phyloP scores from a whole-genome alignment of 2,113 vertebrate species.

The Etheostoma cragini region DNA sequence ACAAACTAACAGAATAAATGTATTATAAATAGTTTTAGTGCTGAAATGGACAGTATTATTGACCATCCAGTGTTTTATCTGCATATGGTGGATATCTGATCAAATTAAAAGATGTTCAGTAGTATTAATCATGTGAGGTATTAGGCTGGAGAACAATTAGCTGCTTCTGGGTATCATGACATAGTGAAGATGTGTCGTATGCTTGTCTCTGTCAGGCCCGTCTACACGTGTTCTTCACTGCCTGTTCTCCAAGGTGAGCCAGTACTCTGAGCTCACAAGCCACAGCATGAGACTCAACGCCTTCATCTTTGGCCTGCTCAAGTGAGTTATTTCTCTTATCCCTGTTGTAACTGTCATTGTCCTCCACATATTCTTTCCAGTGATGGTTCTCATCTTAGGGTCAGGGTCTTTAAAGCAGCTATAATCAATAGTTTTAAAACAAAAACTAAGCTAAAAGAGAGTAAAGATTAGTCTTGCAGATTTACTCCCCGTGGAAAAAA shows the following conservation, averaged over 20 bases:
- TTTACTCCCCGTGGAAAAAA: no score
- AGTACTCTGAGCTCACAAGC: constrained; percentile 92
- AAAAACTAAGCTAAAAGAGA: no score
- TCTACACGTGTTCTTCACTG: constrained; percentile 93
- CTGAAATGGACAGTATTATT: no score
- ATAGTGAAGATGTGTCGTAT: not conserved
- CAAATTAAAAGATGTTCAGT: not conserved
- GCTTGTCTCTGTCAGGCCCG: constrained; percentile 83
- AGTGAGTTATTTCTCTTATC: constrained; percentile 85
- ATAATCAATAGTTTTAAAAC: not conserved
- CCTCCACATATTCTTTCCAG: not conserved
- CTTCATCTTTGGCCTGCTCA: constrained; percentile 97
- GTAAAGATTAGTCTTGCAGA: no score
- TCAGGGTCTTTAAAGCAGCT: not conserved
- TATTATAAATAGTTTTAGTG: no score
- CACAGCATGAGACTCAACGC: constrained; percentile 95
- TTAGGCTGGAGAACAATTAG: not conserved
- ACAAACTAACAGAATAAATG: no score
- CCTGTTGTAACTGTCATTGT: not conserved
- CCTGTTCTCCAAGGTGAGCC: constrained; percentile 92
- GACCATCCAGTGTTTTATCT: no score
- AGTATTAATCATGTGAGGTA: not conserved
- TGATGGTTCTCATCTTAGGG: not conserved
- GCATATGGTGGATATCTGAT: not conserved
- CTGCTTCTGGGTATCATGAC: not conserved